Base-by-base conservation (phyloP, 2,113 vertebrate species). In the Harpagus bidentatus region DNA sequence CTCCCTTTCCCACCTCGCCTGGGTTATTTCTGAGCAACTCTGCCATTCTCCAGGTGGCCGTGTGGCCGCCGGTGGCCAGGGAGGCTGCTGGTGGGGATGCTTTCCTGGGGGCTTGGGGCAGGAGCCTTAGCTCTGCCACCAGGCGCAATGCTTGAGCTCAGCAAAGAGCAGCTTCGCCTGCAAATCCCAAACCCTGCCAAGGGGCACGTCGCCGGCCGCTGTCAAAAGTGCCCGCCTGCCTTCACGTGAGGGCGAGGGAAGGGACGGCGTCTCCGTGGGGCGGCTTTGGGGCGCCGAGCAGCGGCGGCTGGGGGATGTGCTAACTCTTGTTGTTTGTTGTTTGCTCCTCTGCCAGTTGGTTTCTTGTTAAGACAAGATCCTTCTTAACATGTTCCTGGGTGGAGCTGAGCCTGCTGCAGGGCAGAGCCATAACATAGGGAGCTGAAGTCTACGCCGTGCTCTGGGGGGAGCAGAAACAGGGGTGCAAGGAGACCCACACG, bases 151-250 rank as follows among this genome's bases (percentile, higher is more conserved):
- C 29, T 26, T 16, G n/a, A 20, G 62, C 81, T 48, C 7, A 18
- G 70, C 58, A 17, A 19, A 17, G 59, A 63, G 42, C 59, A 36
- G 45, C 43, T 69, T 9, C 2, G 2, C 20, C 32, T 5, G 14
- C 55, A 21, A 3, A 65, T 1, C 71, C 76, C 76, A 32, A 4
- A 5, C 14, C 15, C 29, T 2, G 52, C 26, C 11, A 0, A 0
- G 16, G 69, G 11, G 63, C 53, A 10, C 25, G 3, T 11, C 10
- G 0, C 1, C 2, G 19, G 69, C 25, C 4, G 17, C 38, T 5
- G 16, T 7, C 13, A 20, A 2, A 71, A 32, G 6, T 2, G 23
- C 52, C 72, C 2, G 2, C 23, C 34, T 1, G 36, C 8, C 18
- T 43, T 32, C 0, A 4, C 2, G 8, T 17, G 28, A 28, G 69